A percentile compares a stretch with the other conserved stretches of the same genome.
Evolutionary conservation across 2,888 invertebrate genomes (phyloP).

Genomic region (Carterocephalus palaemon): DNA sequence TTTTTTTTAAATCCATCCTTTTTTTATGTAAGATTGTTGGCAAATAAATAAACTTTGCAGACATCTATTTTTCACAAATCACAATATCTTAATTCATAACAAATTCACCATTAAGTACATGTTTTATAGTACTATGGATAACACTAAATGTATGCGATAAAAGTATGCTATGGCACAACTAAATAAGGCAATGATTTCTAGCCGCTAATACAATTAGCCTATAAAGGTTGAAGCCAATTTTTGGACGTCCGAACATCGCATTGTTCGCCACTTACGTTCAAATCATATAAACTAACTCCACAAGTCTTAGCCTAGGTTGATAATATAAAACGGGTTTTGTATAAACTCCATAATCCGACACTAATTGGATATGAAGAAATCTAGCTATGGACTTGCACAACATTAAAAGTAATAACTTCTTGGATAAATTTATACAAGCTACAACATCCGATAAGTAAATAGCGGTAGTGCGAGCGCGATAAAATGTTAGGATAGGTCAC

Average conservation of each 20-base stretch:
- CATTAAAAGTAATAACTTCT: neutral
- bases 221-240: slow-evolving; percentile 31
- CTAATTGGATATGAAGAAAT: neutral
- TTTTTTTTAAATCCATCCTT: no score
- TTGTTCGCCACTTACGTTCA: slow-evolving; percentile 35
- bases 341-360: neutral
- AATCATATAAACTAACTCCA: neutral
- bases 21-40: no score
- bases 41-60: no score
- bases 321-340: neutral
- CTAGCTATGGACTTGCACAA: neutral
- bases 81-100: no score
- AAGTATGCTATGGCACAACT: no score
- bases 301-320: neutral
- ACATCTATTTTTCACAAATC: no score
- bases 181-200: no score
- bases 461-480: slow-evolving; percentile 46
- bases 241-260: slow-evolving; percentile 32
- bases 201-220: slow-evolving; percentile 1
- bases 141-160: no score
- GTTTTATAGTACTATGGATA: no score
- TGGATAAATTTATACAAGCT: slow-evolving; percentile 4
- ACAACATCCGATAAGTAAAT: slow-evolving; percentile 45
- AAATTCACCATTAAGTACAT: no score
- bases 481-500: slow-evolving; percentile 76